Base-by-base conservation (phyloP, 2,113 vertebrate genomes). In the Chelonoidis abingdonii region DNA sequence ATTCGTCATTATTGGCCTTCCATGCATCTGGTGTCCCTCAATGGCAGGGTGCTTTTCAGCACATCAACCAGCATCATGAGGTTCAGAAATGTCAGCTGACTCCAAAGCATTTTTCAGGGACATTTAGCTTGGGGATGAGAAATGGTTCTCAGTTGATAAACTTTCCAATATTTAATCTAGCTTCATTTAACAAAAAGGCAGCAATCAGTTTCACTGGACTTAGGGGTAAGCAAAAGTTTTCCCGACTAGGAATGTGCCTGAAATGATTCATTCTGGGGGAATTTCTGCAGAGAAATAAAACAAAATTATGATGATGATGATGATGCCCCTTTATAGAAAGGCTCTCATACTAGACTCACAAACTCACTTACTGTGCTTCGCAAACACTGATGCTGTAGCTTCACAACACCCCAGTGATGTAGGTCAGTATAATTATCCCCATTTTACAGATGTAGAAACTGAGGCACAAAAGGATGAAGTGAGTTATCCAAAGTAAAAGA, bases 71-170 rank as follows among this genome's bases (percentile, higher is more conserved):
- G 27, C 41, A 93, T 83, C 53, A 57, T 86, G 17, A 69, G 0
- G 0, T 14, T 65, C 1, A 8, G 80, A 25, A 80, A 3, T 12
- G 3, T 3, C 50, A 22, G 3, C 41, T 83, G 9, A 0, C 21
- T 79, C 50, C 54, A 9, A 50, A 53, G 83, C 56, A 4, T 72
- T 0, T 0, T 3, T 49, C 80, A 41, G 88, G 35, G 22, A 54
- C 47, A 29, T 84, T 72, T 82, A 27, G 35, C 54, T 83, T 89
- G 78, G 29, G 86, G 22, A 8, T 35, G 13, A 59, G 53, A 57
- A 56, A 78, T 9, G 1, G 12, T 2, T 47, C 47, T 72, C 85
- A 3, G 2, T 0, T 31, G 50, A 88, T 16, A 56, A 52, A 83
- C 13, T 44, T 88, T 76, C 53, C 3, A n/a, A 31, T 27, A 1